Evolutionary conservation across 2,113 vertebrate genomes (phyloP).

Genomic region (Lichenostomus cassidix): DNA sequence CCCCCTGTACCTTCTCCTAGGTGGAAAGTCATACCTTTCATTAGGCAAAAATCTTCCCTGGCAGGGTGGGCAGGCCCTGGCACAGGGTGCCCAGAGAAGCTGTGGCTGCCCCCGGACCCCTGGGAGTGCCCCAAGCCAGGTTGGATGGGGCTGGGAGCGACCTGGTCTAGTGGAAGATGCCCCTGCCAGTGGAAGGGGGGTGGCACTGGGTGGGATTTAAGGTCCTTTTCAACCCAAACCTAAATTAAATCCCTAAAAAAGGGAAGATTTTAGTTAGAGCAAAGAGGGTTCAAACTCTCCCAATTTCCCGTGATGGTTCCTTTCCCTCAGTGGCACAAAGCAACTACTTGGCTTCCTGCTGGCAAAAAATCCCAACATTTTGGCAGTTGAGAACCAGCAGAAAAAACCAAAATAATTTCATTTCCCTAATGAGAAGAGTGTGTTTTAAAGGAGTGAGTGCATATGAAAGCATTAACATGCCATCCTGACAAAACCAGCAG

Average conservation of each 20-base stretch:
- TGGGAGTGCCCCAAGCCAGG: background rate
- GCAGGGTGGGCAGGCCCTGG: accelerated
- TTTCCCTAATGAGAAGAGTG: background rate
- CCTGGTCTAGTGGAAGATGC: background rate
- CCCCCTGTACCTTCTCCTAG: background rate
- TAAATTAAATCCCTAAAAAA: background rate
- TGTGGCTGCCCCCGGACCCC: background rate
- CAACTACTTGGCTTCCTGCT: background rate
- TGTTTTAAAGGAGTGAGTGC: background rate
- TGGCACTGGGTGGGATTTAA: background rate
- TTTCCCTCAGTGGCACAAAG: background rate
- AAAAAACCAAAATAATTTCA: background rate
- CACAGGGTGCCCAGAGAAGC: background rate
- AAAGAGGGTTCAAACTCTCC: background rate
- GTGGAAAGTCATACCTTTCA: background rate
- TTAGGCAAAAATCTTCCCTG: background rate
- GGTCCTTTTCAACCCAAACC: background rate
- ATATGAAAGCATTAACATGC: background rate
- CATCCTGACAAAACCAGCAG: background rate
- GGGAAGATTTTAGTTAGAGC: background rate
- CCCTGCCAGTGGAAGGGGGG: background rate
- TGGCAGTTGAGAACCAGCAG: background rate
- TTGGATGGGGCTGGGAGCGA: accelerated
- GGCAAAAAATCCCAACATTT: background rate
- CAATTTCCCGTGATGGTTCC: background rate